These are phyloP conservation scores for Ahaetulla prasina DNA, from an alignment of 2,113 vertebrate genomes.

Conservation along the genomic window DNA sequence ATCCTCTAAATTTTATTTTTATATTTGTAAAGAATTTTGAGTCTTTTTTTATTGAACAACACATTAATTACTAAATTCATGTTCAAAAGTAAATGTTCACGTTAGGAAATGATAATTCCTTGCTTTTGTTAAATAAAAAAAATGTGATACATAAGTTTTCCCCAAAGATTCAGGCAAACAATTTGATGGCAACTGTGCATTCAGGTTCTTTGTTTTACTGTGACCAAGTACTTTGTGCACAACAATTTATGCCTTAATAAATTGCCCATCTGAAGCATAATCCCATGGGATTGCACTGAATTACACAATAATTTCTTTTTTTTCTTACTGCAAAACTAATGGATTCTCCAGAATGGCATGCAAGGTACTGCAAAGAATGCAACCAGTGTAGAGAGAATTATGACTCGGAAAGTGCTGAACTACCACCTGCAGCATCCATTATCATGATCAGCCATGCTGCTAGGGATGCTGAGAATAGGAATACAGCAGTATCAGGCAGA, in stretches of 20 bases:
- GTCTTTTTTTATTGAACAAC: neutral
- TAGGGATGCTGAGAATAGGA: neutral
- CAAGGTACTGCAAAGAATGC: neutral
- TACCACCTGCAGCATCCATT: neutral
- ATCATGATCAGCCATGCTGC: neutral
- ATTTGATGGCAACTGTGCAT: neutral
- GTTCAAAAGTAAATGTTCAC: neutral
- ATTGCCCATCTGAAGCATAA: neutral
- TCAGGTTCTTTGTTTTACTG: neutral
- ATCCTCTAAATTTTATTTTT: neutral
- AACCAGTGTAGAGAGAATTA: neutral
- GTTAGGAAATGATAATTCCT: neutral
- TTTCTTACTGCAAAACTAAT: neutral
- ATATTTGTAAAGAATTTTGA: neutral
- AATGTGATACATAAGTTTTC: neutral
- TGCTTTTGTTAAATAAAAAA: neutral
- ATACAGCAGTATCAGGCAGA: neutral
- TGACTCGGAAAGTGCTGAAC: neutral
- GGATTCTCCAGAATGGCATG: neutral
- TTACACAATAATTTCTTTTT: neutral
- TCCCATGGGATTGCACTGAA: neutral
- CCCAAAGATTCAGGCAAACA: neutral
- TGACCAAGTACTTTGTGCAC: neutral
- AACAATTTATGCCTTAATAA: neutral
- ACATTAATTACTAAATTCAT: neutral